These are phyloP conservation scores for Nipponacmea schrenckii DNA, from an alignment of 2,888 invertebrate species.

Conservation along the genomic window DNA sequence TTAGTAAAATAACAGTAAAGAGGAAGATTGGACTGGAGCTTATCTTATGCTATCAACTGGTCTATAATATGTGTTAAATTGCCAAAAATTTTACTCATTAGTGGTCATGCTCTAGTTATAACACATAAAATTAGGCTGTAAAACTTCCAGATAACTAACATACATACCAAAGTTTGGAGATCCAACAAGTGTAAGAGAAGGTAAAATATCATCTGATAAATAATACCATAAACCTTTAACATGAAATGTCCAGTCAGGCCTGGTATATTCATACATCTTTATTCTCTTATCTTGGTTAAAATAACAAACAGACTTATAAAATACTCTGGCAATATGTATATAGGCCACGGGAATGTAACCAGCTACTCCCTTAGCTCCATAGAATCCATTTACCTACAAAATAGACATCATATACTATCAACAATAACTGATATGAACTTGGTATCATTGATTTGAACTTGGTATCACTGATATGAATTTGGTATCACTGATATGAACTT, in stretches of 20 bases:
- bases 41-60: too few relatives aligned
- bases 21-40: too few relatives aligned
- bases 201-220: slow-evolving; percentile 71
- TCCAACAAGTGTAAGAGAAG: slow-evolving; percentile 87
- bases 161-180: slow-evolving; percentile 92
- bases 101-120: too few relatives aligned
- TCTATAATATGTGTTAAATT: too few relatives aligned
- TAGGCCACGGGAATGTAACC: slow-evolving; percentile 94
- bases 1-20: too few relatives aligned
- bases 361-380: slow-evolving; percentile 87
- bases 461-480: too few relatives aligned
- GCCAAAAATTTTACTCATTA: too few relatives aligned
- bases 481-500: too few relatives aligned
- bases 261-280: slow-evolving; percentile 82
- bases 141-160: background rate
- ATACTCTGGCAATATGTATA: slow-evolving; percentile 82
- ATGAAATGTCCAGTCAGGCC: slow-evolving; percentile 87
- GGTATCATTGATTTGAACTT: too few relatives aligned
- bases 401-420: background rate
- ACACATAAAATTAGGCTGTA: background rate
- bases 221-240: slow-evolving; percentile 93
- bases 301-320: slow-evolving; percentile 72
- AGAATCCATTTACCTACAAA: slow-evolving; percentile 89
- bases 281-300: slow-evolving; percentile 73
- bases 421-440: too few relatives aligned